These are phyloP conservation scores for Maconellicoccus hirsutus DNA, from an alignment of 1,140 invertebrate genomes.

Conservation along the genomic window DNA sequence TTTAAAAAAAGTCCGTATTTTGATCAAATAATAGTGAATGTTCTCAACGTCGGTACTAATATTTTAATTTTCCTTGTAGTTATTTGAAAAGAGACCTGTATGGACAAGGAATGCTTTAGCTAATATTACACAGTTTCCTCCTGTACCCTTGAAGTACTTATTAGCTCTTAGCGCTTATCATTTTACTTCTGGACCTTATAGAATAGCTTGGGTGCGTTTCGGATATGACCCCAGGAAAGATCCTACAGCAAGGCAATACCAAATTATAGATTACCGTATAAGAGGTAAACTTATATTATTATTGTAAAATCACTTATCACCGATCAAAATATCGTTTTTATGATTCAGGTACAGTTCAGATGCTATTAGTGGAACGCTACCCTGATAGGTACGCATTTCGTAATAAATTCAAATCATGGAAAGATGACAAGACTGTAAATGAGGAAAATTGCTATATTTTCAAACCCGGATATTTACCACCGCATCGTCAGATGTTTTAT, in stretches of 20 bases:
- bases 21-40: neutral
- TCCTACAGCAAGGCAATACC: conserved; percentile 63
- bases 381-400: conserved; percentile 36
- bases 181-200: conserved; percentile 69
- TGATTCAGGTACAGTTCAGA: neutral
- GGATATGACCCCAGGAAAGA: conserved; percentile 79
- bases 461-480: conserved; percentile 53
- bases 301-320: too few relatives aligned
- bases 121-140: conserved; percentile 47
- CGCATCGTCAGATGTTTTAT: conserved; percentile 69
- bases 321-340: too few relatives aligned
- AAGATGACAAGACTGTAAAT: neutral
- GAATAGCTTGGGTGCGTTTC: conserved; percentile 67
- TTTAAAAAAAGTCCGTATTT: conserved; percentile 37
- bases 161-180: conserved; percentile 73
- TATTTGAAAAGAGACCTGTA: conserved; percentile 68
- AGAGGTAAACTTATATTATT: too few relatives aligned
- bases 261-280: conserved; percentile 68
- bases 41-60: neutral
- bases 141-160: conserved; percentile 58
- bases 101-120: conserved; percentile 69
- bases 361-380: neutral
- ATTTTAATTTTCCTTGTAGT: conserved; percentile 29
- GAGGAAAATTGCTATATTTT: conserved; percentile 40
- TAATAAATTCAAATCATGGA: conserved; percentile 34